phyloP scores from a whole-genome alignment of 1,140 invertebrate genomes.

The Zophobas morio region DNA sequence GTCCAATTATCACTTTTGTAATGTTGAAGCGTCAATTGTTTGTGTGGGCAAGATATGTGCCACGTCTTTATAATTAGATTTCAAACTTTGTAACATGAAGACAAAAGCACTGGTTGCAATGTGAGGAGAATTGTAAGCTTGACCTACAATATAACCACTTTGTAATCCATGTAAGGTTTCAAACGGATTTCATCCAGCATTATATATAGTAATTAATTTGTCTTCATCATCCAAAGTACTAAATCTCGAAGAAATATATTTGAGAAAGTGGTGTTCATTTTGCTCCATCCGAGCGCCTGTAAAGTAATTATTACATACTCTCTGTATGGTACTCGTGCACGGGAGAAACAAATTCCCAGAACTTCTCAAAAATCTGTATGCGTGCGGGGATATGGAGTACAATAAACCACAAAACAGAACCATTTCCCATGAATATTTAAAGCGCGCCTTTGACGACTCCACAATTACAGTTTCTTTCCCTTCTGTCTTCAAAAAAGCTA shows the following conservation, averaged over 20 bases:
- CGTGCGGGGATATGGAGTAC: slow-evolving; percentile 29
- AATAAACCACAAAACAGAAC: slow-evolving; percentile 35
- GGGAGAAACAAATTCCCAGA: slow-evolving; percentile 18
- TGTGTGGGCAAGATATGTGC: slow-evolving; percentile 38
- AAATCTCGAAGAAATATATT: slow-evolving; percentile 28
- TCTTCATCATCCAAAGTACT: slow-evolving; percentile 6
- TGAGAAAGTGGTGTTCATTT: slow-evolving; percentile 14
- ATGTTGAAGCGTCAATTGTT: slow-evolving; percentile 18
- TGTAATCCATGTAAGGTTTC: slow-evolving; percentile 28
- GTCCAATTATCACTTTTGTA: slow-evolving; percentile 6
- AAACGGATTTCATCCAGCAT: slow-evolving; percentile 45
- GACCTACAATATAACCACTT: slow-evolving; percentile 40
- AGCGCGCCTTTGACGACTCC: too few species aligned
- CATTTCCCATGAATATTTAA: slow-evolving; percentile 3
- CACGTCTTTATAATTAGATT: slow-evolving; percentile 42
- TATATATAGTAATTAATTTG: slow-evolving; percentile 6
- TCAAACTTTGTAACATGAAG: slow-evolving; percentile 38
- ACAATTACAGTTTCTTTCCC: too few species aligned
- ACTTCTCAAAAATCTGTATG: slow-evolving; percentile 43
- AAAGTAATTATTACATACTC: slow-evolving; percentile 14
- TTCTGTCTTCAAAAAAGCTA: too few species aligned
- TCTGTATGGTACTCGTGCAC: neutral
- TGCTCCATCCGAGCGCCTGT: slow-evolving; percentile 29
- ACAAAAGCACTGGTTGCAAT: slow-evolving; percentile 29
- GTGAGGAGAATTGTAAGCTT: slow-evolving; percentile 12